Percentiles rank a stretch among this genome's conserved stretches.
Evolutionary conservation across 2,113 vertebrate genomes (phyloP).

Genomic region (Ictalurus punctatus): DNA sequence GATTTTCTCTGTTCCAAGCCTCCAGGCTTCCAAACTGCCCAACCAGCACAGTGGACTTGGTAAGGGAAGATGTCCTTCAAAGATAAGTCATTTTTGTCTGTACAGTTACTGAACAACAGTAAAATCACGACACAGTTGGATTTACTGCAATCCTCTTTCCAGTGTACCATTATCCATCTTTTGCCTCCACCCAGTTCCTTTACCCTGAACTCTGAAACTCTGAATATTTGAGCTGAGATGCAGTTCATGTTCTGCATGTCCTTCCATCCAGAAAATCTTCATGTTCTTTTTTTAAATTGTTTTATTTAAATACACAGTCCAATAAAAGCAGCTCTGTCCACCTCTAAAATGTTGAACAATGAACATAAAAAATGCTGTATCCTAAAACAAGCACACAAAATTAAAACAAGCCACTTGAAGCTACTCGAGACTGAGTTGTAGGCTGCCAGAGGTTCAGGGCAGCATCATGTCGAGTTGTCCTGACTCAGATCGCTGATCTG

Average conservation of each 20-base stretch:
- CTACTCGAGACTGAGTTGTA: not conserved
- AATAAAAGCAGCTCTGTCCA: conserved; percentile 16
- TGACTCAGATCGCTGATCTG: conserved; percentile 24
- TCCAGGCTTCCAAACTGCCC: not conserved
- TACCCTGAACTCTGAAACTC: not conserved
- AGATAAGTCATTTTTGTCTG: not conserved
- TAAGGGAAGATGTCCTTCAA: not conserved
- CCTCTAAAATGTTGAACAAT: conserved; percentile 16
- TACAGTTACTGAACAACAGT: not conserved
- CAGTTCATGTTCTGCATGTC: conserved; percentile 5
- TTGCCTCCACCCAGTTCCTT: not conserved
- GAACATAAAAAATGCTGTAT: conserved; percentile 14
- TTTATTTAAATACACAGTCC: conserved; percentile 2
- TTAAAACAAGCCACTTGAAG: conserved; percentile 33
- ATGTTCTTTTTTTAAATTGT: not conserved
- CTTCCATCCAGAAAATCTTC: not conserved
- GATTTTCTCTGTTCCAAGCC: not conserved
- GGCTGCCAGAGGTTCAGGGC: conserved; percentile 1
- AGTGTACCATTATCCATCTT: not conserved
- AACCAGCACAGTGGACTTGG: not conserved
- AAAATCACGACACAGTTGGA: not conserved
- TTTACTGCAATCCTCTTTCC: not conserved
- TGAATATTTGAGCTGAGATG: not conserved
- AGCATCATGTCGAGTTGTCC: not conserved
- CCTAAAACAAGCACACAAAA: conserved; percentile 38